A percentile compares a stretch with the other conserved stretches of the same genome.
These are phyloP conservation scores for Drosophila paulistorum DNA, from an alignment of 1,140 invertebrate genomes.

Conservation along the genomic window DNA sequence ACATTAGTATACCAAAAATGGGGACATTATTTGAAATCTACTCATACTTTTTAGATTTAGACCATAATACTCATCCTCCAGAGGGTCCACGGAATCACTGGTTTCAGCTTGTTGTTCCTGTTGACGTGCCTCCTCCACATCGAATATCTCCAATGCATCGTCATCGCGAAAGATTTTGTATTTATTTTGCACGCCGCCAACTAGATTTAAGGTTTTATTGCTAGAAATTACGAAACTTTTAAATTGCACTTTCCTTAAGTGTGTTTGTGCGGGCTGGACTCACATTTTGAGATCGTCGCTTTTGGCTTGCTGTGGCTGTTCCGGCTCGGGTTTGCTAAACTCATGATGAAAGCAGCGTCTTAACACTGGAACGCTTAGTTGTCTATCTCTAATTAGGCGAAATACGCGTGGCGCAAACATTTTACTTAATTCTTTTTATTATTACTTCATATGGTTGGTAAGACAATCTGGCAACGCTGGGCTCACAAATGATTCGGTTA, in stretches of 20 bases:
- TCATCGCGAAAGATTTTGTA: slow-evolving; percentile 84
- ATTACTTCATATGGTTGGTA: slow-evolving; percentile 2
- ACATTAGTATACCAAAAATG: not conserved
- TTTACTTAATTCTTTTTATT: slow-evolving; percentile 13
- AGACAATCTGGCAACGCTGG: not conserved
- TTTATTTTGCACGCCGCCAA: slow-evolving; percentile 64
- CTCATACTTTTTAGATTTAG: slow-evolving; percentile 85
- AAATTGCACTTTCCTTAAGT: not conserved
- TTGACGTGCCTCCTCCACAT: slow-evolving; percentile 86
- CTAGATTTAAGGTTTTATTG: slow-evolving; percentile 19
- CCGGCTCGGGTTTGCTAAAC: slow-evolving; percentile 50
- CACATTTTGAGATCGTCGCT: slow-evolving; percentile 2
- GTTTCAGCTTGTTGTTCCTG: slow-evolving; percentile 56
- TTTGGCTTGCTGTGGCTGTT: not conserved
- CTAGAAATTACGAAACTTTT: not conserved
- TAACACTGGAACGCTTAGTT: slow-evolving; percentile 61
- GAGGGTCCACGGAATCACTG: slow-evolving; percentile 36
- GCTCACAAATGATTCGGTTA: not conserved
- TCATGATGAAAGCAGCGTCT: slow-evolving; percentile 73
- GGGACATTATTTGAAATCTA: too few species aligned
- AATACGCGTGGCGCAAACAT: slow-evolving; percentile 66
- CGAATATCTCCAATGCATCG: slow-evolving; percentile 86
- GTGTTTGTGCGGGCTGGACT: too few species aligned
- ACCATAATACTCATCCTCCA: slow-evolving; percentile 82
- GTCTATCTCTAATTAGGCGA: slow-evolving; percentile 61